These are phyloP conservation scores for Mylabris phalerata DNA, from an alignment of 1,140 invertebrate genomes.

Conservation along the genomic window DNA sequence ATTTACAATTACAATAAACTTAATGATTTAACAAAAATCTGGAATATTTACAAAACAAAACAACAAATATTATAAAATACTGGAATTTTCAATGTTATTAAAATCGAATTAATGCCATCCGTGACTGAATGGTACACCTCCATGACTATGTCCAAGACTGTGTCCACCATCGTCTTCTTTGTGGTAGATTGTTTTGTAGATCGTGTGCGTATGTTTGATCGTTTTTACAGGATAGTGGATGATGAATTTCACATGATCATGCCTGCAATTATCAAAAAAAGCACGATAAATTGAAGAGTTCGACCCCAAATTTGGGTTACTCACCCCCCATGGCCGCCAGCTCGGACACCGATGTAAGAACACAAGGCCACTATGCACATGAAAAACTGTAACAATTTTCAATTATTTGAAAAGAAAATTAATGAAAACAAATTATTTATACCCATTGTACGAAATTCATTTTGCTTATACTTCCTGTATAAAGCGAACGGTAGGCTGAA, in stretches of 20 bases:
- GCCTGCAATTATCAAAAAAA: slow-evolving; percentile 13
- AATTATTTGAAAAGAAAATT: neutral
- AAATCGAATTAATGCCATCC: too few relatives aligned
- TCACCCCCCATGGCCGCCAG: slow-evolving; percentile 14
- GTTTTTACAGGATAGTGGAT: slow-evolving; percentile 56
- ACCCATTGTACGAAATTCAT: too few relatives aligned
- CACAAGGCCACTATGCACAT: slow-evolving; percentile 11
- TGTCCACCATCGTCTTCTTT: slow-evolving; percentile 17
- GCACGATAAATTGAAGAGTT: neutral
- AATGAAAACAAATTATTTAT: slow-evolving; percentile 3
- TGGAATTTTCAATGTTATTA: too few relatives aligned
- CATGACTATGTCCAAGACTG: slow-evolving; percentile 16
- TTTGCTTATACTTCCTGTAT: too few relatives aligned
- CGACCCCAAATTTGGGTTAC: neutral
- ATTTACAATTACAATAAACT: too few relatives aligned
- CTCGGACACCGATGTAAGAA: slow-evolving; percentile 2
- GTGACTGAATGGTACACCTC: slow-evolving; percentile 7
- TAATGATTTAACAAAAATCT: too few relatives aligned
- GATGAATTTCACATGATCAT: slow-evolving; percentile 51
- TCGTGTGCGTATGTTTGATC: slow-evolving; percentile 56
- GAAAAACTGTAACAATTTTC: slow-evolving; percentile 12
- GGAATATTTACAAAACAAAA: too few relatives aligned
- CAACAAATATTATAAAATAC: too few relatives aligned
- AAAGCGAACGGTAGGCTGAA: too few relatives aligned
- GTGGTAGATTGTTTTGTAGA: slow-evolving; percentile 56